These are phyloP conservation scores for Athripsodes cinereus DNA, from an alignment of 2,888 invertebrate species.

Conservation along the genomic window DNA sequence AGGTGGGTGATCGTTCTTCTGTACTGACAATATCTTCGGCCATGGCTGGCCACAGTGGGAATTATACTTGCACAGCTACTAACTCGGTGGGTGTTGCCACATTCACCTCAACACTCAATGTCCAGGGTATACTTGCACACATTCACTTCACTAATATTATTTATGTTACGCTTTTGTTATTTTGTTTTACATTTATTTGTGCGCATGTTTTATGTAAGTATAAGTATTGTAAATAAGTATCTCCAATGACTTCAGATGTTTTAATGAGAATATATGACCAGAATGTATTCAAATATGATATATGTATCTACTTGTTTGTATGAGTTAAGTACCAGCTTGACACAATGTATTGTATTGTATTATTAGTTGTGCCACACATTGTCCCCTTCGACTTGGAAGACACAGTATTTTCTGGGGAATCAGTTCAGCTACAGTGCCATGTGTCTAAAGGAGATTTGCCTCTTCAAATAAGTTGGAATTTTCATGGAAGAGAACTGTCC, in stretches of 20 bases:
- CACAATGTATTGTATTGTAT: slow-evolving; percentile 18
- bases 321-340: slow-evolving; percentile 1
- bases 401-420: slow-evolving; percentile 59
- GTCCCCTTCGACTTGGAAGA: slow-evolving; percentile 57
- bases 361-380: slow-evolving; percentile 57
- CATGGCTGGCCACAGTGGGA: slow-evolving; percentile 61
- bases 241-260: too few relatives aligned
- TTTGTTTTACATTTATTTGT: slow-evolving; percentile 10
- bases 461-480: slow-evolving; percentile 68
- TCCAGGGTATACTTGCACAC: slow-evolving; percentile 50
- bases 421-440: slow-evolving; percentile 56
- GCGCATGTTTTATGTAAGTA: background rate
- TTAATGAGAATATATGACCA: too few relatives aligned
- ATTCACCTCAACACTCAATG: slow-evolving; percentile 55
- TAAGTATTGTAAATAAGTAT: background rate
- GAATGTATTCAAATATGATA: too few relatives aligned
- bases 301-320: too few relatives aligned
- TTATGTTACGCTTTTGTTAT: slow-evolving; percentile 11
- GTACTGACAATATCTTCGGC: slow-evolving; percentile 64
- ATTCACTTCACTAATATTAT: slow-evolving; percentile 3
- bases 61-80: slow-evolving; percentile 60
- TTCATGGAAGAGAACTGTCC: slow-evolving; percentile 56
- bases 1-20: slow-evolving; percentile 59
- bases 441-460: slow-evolving; percentile 65
- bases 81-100: slow-evolving; percentile 57